phyloP scores from a whole-genome alignment of 2,113 vertebrate species.

The Nibea coibor region DNA sequence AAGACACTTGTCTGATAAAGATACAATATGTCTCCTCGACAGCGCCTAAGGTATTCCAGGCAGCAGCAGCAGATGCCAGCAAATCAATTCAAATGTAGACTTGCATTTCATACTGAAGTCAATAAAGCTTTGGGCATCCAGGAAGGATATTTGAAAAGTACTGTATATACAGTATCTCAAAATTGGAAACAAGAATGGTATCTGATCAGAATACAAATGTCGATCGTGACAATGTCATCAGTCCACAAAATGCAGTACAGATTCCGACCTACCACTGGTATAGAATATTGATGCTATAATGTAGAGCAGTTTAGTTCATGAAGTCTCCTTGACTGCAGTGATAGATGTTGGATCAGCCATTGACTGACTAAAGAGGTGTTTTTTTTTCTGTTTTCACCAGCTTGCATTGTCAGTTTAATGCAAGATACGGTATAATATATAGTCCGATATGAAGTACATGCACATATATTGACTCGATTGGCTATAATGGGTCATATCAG shows the following conservation, averaged over 20 bases:
- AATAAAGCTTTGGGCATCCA: constrained; percentile 60
- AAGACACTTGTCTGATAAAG: constrained; percentile 59
- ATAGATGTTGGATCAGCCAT: constrained; percentile 51
- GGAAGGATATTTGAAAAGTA: constrained; percentile 41
- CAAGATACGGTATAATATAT: neutral
- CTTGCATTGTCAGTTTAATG: constrained; percentile 10
- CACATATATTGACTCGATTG: neutral
- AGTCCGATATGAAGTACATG: neutral
- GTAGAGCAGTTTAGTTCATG: constrained; percentile 25
- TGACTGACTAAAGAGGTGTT: constrained; percentile 35
- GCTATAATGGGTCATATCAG: neutral
- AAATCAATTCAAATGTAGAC: constrained; percentile 71
- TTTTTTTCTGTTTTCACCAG: constrained; percentile 51
- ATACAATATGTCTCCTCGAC: constrained; percentile 49
- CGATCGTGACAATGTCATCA: constrained; percentile 28
- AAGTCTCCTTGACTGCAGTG: constrained; percentile 33
- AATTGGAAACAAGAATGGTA: constrained; percentile 36
- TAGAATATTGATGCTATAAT: constrained; percentile 31
- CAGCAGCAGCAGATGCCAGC: constrained; percentile 58
- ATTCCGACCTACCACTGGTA: neutral
- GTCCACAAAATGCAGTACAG: neutral
- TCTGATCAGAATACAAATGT: constrained; percentile 53
- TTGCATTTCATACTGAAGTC: constrained; percentile 64
- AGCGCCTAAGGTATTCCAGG: constrained; percentile 52
- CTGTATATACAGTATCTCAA: constrained; percentile 35